Conservation (phyloP, 2,888 invertebrate genomes). For the Caradrina kadenii region DNA sequence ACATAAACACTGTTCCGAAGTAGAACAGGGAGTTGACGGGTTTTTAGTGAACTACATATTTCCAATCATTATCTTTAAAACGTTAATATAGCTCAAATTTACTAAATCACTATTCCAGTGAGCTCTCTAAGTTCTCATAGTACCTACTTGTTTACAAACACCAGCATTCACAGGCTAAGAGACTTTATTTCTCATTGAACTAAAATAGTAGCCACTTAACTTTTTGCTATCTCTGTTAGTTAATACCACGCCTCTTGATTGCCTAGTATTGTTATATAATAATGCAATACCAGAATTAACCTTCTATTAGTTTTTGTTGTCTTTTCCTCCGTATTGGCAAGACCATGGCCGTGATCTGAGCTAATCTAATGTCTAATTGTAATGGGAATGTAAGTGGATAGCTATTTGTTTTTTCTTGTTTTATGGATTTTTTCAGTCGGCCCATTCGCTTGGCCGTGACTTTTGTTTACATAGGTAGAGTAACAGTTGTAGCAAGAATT, state of each 20-base stretch:
- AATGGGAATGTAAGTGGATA: constrained; percentile 27
- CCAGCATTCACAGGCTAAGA: background rate
- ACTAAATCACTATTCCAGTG: no score
- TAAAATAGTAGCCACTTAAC: constrained; percentile 33
- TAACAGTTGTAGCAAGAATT: no score
- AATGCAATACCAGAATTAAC: constrained; percentile 52
- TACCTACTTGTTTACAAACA: constrained; percentile 20
- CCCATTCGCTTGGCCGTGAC: constrained; percentile 52
- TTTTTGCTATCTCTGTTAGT: constrained; percentile 34
- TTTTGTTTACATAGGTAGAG: constrained; percentile 27
- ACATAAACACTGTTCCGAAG: no score
- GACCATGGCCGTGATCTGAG: constrained; percentile 46
- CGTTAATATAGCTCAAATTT: no score
- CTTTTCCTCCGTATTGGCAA: constrained; percentile 21
- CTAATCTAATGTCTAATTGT: constrained; percentile 54
- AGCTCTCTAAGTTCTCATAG: no score
- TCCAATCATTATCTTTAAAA: no score
- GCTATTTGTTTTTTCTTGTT: constrained; percentile 17
- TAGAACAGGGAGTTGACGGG: no score
- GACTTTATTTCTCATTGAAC: constrained; percentile 17
- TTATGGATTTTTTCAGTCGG: constrained; percentile 16
- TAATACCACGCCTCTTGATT: constrained; percentile 42
- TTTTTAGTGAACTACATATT: no score
- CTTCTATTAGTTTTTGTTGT: constrained; percentile 50
- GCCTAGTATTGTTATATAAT: constrained; percentile 29